These are phyloP conservation scores for Acanthis flammea DNA, from an alignment of 2,797 vertebrate genomes.

Conservation along the genomic window DNA sequence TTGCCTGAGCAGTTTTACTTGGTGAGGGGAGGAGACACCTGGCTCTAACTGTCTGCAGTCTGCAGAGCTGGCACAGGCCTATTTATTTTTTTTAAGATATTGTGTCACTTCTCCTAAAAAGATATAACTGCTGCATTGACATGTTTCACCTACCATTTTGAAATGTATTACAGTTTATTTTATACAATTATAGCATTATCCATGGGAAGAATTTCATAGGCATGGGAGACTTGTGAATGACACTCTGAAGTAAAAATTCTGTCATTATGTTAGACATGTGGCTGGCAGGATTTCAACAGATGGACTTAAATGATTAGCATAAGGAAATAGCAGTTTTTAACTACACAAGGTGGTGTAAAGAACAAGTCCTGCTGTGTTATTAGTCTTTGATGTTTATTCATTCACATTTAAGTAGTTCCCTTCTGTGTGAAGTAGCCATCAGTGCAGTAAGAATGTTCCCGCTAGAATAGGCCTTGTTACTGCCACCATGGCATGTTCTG, in stretches of 20 bases:
- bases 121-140: neutral
- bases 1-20: neutral
- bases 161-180: neutral
- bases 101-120: neutral
- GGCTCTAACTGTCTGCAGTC: neutral
- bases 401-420: slow-evolving; percentile 45
- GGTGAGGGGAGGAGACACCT: neutral
- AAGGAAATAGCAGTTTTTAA: slow-evolving; percentile 46
- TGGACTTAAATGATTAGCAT: slow-evolving; percentile 56
- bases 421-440: slow-evolving; percentile 35
- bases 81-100: neutral
- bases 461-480: neutral
- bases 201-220: neutral
- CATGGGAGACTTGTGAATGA: neutral
- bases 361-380: slow-evolving; percentile 52
- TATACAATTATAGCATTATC: neutral
- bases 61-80: neutral
- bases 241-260: neutral
- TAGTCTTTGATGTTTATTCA: slow-evolving; percentile 55
- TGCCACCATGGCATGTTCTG: neutral
- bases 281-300: slow-evolving; percentile 46
- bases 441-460: neutral
- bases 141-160: neutral
- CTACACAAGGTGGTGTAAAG: slow-evolving; percentile 25
- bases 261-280: neutral